These are phyloP conservation scores for Salminus brasiliensis DNA, from an alignment of 2,113 vertebrate species.

Conservation along the genomic window DNA sequence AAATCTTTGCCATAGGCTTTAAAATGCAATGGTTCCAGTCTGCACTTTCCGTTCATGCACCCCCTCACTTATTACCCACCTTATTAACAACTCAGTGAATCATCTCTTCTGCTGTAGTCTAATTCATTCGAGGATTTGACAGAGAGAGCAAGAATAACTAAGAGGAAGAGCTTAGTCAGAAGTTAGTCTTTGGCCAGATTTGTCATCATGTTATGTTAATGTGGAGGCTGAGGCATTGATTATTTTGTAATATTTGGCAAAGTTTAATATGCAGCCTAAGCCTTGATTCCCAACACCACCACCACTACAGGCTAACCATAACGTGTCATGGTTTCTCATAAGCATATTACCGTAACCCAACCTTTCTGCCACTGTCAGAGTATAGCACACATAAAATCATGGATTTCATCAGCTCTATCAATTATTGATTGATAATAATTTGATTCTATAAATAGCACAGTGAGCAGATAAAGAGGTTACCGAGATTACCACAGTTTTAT, in stretches of 20 bases:
- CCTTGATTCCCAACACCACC: not conserved
- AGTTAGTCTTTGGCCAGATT: not conserved
- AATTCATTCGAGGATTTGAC: not conserved
- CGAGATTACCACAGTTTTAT: not conserved
- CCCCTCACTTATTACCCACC: not conserved
- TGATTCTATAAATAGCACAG: no score
- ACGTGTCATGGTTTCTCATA: no score
- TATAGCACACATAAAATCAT: no score
- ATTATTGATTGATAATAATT: no score
- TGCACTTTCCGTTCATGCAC: slow-evolving; percentile 7
- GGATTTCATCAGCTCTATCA: no score
- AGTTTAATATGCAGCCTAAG: not conserved
- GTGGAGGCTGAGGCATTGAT: not conserved
- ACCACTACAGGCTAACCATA: not conserved
- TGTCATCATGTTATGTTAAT: not conserved
- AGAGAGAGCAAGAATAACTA: not conserved
- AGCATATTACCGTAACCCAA: not conserved
- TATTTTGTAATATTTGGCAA: not conserved
- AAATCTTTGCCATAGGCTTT: not conserved
- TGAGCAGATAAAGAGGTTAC: no score
- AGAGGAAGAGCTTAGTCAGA: not conserved
- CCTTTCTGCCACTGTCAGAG: not conserved
- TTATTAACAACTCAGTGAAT: slow-evolving; percentile 19
- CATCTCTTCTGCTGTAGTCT: not conserved
- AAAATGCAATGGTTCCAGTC: not conserved